These are phyloP conservation scores for Ictalurus furcatus DNA, from an alignment of 2,113 vertebrate genomes.

Conservation along the genomic window DNA sequence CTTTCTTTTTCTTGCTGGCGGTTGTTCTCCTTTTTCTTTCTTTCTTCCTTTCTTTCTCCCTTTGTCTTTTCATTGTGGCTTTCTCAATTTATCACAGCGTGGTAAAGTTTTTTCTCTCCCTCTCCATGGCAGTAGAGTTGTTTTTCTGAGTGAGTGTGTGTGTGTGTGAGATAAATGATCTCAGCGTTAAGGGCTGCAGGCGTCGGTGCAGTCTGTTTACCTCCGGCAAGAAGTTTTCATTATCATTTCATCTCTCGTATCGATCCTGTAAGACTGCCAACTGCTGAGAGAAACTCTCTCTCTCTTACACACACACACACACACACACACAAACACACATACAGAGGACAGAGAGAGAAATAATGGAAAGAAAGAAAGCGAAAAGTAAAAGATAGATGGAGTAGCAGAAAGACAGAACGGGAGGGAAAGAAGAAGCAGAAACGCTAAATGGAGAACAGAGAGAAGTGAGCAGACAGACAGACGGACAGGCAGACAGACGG, in stretches of 20 bases:
- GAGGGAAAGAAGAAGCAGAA: background rate
- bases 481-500: background rate
- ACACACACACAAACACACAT: background rate
- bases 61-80: background rate
- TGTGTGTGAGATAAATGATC: slow-evolving; percentile 25
- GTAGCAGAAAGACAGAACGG: background rate
- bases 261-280: slow-evolving; percentile 71
- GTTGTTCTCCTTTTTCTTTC: background rate
- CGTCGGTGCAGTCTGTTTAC: slow-evolving; percentile 60
- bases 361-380: background rate
- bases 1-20: background rate
- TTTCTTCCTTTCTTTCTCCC: background rate
- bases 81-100: slow-evolving; percentile 1
- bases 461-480: background rate
- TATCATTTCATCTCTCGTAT: slow-evolving; percentile 65
- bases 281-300: slow-evolving; percentile 40
- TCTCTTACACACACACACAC: background rate
- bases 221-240: slow-evolving; percentile 50
- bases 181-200: slow-evolving; percentile 13
- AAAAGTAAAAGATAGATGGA: background rate
- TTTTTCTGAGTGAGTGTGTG: background rate
- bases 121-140: background rate
- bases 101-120: background rate
- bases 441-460: background rate
- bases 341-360: background rate